Evolutionary conservation across 1,140 invertebrate genomes (phyloP).

Genomic region (Macrocentrus cingulum): DNA sequence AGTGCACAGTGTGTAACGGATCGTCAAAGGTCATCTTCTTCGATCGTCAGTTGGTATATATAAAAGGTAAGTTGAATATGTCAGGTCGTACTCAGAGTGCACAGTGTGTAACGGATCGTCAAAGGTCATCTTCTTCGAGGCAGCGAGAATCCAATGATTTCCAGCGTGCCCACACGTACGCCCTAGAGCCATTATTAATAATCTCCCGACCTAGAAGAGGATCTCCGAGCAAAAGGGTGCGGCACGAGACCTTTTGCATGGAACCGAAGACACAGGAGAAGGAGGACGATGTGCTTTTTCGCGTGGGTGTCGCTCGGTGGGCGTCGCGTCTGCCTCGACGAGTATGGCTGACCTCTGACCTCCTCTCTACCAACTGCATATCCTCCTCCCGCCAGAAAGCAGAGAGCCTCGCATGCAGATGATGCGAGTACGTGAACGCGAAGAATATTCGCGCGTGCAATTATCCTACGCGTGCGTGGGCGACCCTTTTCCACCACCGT

Average conservation of each 20-base stretch:
- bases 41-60: not conserved
- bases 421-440: constrained; percentile 21
- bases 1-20: constrained; percentile 13
- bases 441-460: constrained; percentile 51
- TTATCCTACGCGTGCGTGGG: constrained; percentile 58
- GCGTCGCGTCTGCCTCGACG: constrained; percentile 54
- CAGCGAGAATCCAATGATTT: no score
- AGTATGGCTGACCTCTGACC: constrained; percentile 47
- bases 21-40: constrained; percentile 29
- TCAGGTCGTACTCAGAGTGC: constrained; percentile 13
- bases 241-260: constrained; percentile 27
- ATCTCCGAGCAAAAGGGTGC: constrained; percentile 23
- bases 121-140: no score
- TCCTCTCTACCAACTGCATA: constrained; percentile 32
- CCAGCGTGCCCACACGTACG: constrained; percentile 28
- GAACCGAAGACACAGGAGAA: not conserved
- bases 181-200: constrained; percentile 30
- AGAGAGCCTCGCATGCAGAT: constrained; percentile 22
- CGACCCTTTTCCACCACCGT: constrained; percentile 40
- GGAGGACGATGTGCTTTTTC: constrained; percentile 33
- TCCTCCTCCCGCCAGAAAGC: constrained; percentile 33
- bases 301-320: constrained; percentile 54
- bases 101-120: constrained; percentile 22
- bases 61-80: constrained; percentile 12
- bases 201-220: constrained; percentile 29